Conservation (phyloP, 1,140 invertebrate genomes). For the Drosophila erecta region DNA sequence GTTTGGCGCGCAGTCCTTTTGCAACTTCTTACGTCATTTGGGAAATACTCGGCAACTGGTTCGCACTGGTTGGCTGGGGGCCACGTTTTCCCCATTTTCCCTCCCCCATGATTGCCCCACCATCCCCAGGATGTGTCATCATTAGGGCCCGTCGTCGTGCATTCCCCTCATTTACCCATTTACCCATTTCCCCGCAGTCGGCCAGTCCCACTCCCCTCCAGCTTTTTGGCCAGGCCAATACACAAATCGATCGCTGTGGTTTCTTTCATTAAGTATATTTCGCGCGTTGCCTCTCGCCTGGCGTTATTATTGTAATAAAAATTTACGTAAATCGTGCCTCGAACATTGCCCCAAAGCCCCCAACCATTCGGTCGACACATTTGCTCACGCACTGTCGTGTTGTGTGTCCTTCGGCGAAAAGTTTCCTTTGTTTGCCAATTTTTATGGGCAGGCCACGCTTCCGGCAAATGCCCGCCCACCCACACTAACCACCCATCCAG, state of each 20-base stretch:
- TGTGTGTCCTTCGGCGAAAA: constrained; percentile 61
- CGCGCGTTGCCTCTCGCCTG: constrained; percentile 36
- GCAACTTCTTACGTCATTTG: constrained; percentile 60
- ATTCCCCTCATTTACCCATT: constrained; percentile 13
- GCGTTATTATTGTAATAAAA: constrained; percentile 72
- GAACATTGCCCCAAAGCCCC: constrained; percentile 26
- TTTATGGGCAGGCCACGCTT: constrained; percentile 63
- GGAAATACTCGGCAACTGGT: constrained; percentile 51
- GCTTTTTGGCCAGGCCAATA: constrained; percentile 63
- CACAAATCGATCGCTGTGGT: constrained; percentile 77
- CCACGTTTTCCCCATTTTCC: constrained; percentile 1
- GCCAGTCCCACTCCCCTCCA: background rate
- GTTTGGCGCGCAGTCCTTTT: constrained; percentile 56
- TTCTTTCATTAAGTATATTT: constrained; percentile 75
- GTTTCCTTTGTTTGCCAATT: constrained; percentile 77
- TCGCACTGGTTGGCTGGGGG: constrained; percentile 18
- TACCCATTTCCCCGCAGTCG: background rate
- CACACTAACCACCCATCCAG: constrained; percentile 8
- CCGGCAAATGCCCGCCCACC: constrained; percentile 3
- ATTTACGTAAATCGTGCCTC: constrained; percentile 72
- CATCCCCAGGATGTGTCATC: constrained; percentile 66
- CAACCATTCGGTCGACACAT: constrained; percentile 15
- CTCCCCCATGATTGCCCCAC: background rate
- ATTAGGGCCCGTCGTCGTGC: constrained; percentile 74
- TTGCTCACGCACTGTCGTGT: constrained; percentile 63